Evolutionary conservation across 2,888 invertebrate species (phyloP), one percentile per base, ranked within the genome.

Genomic region (Mythimna impura): DNA sequence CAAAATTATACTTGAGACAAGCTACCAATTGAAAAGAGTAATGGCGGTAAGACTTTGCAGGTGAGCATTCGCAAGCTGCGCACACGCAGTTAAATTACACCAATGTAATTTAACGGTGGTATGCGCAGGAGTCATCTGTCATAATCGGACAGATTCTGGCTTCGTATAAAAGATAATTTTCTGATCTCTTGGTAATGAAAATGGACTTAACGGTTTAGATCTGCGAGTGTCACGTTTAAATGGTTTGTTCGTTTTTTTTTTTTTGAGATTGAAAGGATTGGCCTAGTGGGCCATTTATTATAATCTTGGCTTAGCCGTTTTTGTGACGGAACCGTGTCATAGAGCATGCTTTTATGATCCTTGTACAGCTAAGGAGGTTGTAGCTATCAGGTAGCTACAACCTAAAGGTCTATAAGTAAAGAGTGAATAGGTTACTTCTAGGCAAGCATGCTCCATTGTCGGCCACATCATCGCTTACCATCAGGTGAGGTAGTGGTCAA

Each of bases 31-130:
- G 89, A 88, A 80, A 89, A 90, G 89, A 91, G 72, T 88, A 86
- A 91, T 91, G 88, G 84, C 85, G 80, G 78, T 73, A 58, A 55
- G 63, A 68, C 62, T 77, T 85, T 86, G 92, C 92, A 92, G 92
- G 92, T 91, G 92, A 85, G 76, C 72, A 71, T 54, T 76, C 63
- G 88, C 91, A 91, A 91, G 92, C 89, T 91, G 92, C 89, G 86
- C 85, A 80, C 78, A 77, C 85, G 82, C 78, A 84, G 52, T 83
- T 80, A 82, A 82, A 84, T 82, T 84, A 84, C 81, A 67, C 81
- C 78, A 80, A 85, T 85, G 86, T 85, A 86, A 86, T 89, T 90
- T 87, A 86, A 84, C 61, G 64, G 64, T 54, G 70, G 74, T 77
- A 77, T 79, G 69, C 72, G 67, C 65, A 25, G 71, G 69, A 78